Base-by-base conservation (phyloP, 2,888 invertebrate genomes). In the Craniophora ligustri region DNA sequence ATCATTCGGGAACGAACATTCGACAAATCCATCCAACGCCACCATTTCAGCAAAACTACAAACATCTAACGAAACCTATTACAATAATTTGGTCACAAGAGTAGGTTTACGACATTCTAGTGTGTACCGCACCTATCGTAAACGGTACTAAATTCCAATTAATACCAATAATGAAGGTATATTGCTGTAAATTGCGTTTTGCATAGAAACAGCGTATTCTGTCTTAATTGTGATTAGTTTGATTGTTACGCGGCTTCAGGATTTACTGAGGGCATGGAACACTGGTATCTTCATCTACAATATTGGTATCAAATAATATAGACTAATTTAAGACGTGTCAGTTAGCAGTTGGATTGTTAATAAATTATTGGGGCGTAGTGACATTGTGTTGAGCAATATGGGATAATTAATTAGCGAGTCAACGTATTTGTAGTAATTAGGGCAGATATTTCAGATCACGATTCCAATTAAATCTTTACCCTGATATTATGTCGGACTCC, bases 51-150 rank as follows among this genome's bases (percentile, higher is more conserved):
- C 42, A 36, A 15, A 41, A 58, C 47, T 62, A 62, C 47, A 44
- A 35, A 36, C 61, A 56, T 62, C 53, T 64, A 59, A 63, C 11
- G 18, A 18, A 28, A 21, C 36, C 65, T 38, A 48, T 64, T 53
- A 34, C 36, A 32, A 65, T 59, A 59, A 64, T 38, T 64, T 48
- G 16, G 3, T 34, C 16, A 32, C 1, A 19, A 59, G 64, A 58
- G 58, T 47, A 44, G 36, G 21, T 51, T 63, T 36, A 41, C 5
- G 5, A 45, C 19, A 35, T 36, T 26, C 28, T 14, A 40, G 3
- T n/a, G 11, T 38, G 3, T 41, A n/a, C 2, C 6, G 5, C n/a
- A 4, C n/a, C 4, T n/a, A 4, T 35, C 15, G 18, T 34, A 26
- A 64, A 42, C 28, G 19, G 16, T 10, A 47, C 15, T 59, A 40